A percentile compares a stretch with the other conserved stretches of the same genome.
These are phyloP conservation scores for Athripsodes cinereus DNA, from an alignment of 2,888 invertebrate genomes.

Conservation along the genomic window DNA sequence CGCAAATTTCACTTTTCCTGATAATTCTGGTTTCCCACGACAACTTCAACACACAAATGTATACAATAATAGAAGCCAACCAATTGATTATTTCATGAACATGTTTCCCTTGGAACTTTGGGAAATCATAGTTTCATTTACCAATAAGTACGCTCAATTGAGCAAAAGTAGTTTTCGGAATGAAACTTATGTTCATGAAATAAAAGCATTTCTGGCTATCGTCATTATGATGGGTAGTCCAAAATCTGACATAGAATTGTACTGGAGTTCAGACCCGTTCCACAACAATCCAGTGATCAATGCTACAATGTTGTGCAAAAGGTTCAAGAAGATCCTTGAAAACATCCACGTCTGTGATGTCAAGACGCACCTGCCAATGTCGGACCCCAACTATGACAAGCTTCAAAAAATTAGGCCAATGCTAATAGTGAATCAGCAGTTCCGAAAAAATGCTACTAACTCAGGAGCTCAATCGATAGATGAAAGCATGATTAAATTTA, in stretches of 20 bases:
- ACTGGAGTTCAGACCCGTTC: slow-evolving; percentile 25
- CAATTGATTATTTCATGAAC: slow-evolving; percentile 17
- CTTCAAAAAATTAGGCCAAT: slow-evolving; percentile 21
- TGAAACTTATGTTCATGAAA: slow-evolving; percentile 18
- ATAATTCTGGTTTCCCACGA: not conserved
- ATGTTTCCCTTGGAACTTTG: slow-evolving; percentile 19
- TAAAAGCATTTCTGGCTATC: slow-evolving; percentile 23
- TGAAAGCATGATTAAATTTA: slow-evolving; percentile 25
- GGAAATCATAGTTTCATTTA: slow-evolving; percentile 12
- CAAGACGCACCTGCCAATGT: slow-evolving; percentile 12
- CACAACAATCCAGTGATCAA: slow-evolving; percentile 19
- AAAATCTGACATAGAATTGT: slow-evolving; percentile 22
- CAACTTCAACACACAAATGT: slow-evolving; percentile 1
- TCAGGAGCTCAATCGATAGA: not conserved
- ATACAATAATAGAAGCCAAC: not conserved
- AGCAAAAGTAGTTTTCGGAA: slow-evolving; percentile 19
- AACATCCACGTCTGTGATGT: slow-evolving; percentile 19
- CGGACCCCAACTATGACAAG: slow-evolving; percentile 14
- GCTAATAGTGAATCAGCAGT: slow-evolving; percentile 21
- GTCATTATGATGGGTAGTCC: slow-evolving; percentile 22
- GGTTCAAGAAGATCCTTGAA: slow-evolving; percentile 19
- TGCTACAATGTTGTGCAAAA: slow-evolving; percentile 3
- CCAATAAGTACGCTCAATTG: slow-evolving; percentile 21
- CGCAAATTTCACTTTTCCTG: not conserved
- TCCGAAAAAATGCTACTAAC: slow-evolving; percentile 1